Evolutionary conservation across 2,888 invertebrate genomes (phyloP), one percentile per base, ranked within the genome.

Genomic region (Muschampia plurimacula): DNA sequence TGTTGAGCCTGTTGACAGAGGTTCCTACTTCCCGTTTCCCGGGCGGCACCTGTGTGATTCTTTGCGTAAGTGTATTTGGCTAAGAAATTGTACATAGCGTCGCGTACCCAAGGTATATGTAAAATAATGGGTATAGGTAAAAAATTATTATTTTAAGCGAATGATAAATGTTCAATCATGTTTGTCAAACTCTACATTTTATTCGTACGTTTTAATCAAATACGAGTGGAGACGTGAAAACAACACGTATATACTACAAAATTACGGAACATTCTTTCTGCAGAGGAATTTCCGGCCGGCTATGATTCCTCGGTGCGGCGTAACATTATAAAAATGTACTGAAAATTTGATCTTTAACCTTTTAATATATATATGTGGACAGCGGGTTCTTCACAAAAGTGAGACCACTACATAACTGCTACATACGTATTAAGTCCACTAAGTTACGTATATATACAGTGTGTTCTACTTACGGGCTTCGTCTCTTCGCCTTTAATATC

Each of bases 401-500:
- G 44, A 44, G n/a, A 5, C 3, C n/a, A n/a, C n/a, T 7, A 4
- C n/a, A n/a, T 49, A n/a, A n/a, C 6, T n/a, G 13, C 46, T 5
- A 49, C n/a, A 22, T 15, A 22, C 15, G 9, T 15, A 8, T 8
- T n/a, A 22, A 52, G 15, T 15, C 15, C n/a, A 52, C 15, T 15
- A 15, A 52, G 52, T 15, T 55, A 55, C 15, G 49, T 63, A 22
- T 9, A 22, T 9, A 60, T 60, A 59, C 60, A 36, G 32, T 3
- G 63, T 63, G 44, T 63, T 62, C 63, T 63, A 63, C 63, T 63
- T 63, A 63, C 63, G 36, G 39, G 39, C 62, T 2, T 44, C 41
- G 63, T 63, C 15, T 57, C 57, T 10, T 67, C 67, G 55, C 57
- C 67, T 67, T 67, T 67, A 67, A 67, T 67, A 67, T 67, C 67